These are phyloP conservation scores for Schizotus pectinicornis DNA, from an alignment of 2,888 invertebrate species.

Conservation along the genomic window DNA sequence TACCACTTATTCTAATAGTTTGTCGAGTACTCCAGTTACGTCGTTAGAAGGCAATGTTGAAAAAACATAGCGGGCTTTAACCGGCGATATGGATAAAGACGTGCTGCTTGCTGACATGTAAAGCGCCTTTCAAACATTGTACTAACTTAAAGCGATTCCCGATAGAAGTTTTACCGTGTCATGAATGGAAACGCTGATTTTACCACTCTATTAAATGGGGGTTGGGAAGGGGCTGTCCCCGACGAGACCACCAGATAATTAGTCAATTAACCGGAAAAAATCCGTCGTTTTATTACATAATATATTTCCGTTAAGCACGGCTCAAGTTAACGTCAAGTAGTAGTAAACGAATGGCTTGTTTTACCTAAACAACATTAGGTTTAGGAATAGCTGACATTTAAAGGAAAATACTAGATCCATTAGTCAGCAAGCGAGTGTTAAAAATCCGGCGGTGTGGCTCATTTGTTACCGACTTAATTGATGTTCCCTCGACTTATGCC, in stretches of 20 bases:
- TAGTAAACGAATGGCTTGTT: conserved; percentile 30
- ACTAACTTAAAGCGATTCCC: too few species aligned
- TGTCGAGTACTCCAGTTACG: conserved; percentile 22
- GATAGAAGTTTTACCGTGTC: too few species aligned
- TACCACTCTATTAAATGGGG: background rate
- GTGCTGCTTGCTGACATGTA: conserved; percentile 11
- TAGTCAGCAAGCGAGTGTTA: conserved; percentile 21
- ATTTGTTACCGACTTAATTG: conserved; percentile 5
- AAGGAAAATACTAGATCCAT: conserved; percentile 26
- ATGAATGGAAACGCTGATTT: too few species aligned
- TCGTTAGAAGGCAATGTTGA: conserved; percentile 6
- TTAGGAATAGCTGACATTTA: conserved; percentile 28
- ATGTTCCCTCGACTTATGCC: too few species aligned
- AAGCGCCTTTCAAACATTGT: too few species aligned
- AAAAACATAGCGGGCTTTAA: conserved; percentile 11
- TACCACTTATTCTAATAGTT: conserved; percentile 24
- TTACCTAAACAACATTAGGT: conserved; percentile 30
- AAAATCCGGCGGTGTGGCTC: conserved; percentile 22
- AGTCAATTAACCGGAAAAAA: conserved; percentile 14
- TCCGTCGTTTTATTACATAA: conserved; percentile 20
- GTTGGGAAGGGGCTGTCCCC: background rate
- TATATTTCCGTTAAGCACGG: conserved; percentile 23
- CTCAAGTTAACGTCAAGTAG: conserved; percentile 20
- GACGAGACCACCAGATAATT: conserved; percentile 6
- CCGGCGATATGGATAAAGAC: conserved; percentile 10